A percentile compares a stretch with the other conserved stretches of the same genome.
These are phyloP conservation scores for Cherax destructor DNA, from an alignment of 1,140 invertebrate genomes.

Conservation along the genomic window DNA sequence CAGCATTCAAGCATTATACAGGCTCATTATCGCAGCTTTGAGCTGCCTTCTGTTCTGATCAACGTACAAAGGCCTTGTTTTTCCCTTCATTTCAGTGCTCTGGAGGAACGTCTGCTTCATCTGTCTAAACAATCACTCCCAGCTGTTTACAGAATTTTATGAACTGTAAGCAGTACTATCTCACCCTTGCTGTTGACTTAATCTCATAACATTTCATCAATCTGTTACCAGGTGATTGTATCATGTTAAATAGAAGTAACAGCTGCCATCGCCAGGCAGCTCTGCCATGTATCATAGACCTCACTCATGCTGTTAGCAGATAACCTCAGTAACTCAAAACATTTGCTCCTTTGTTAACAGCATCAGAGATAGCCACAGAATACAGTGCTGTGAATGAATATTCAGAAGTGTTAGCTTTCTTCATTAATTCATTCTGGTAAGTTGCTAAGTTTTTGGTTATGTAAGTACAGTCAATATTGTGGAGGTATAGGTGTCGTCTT, in stretches of 20 bases:
- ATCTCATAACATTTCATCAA: constrained; percentile 21
- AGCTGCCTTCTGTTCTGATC: constrained; percentile 39
- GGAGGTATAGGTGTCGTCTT: constrained; percentile 30
- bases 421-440: not conserved
- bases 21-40: constrained; percentile 44
- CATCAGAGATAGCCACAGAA: constrained; percentile 29
- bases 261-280: constrained; percentile 29
- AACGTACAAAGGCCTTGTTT: constrained; percentile 59
- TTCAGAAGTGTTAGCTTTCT: not conserved
- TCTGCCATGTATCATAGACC: constrained; percentile 45
- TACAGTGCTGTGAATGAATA: constrained; percentile 27
- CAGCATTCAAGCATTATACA: constrained; percentile 31
- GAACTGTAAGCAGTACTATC: constrained; percentile 45
- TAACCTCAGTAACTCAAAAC: constrained; percentile 34
- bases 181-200: constrained; percentile 42
- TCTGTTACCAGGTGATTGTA: constrained; percentile 41
- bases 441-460: not conserved
- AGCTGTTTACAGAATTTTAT: constrained; percentile 32
- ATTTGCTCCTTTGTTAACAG: constrained; percentile 42
- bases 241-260: constrained; percentile 40
- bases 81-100: constrained; percentile 40
- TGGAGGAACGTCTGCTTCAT: constrained; percentile 50
- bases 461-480: constrained; percentile 15
- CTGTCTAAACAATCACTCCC: constrained; percentile 32
- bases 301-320: constrained; percentile 46